phyloP scores from a whole-genome alignment of 2,888 invertebrate species.

The Ramazzottius varieornatus region DNA sequence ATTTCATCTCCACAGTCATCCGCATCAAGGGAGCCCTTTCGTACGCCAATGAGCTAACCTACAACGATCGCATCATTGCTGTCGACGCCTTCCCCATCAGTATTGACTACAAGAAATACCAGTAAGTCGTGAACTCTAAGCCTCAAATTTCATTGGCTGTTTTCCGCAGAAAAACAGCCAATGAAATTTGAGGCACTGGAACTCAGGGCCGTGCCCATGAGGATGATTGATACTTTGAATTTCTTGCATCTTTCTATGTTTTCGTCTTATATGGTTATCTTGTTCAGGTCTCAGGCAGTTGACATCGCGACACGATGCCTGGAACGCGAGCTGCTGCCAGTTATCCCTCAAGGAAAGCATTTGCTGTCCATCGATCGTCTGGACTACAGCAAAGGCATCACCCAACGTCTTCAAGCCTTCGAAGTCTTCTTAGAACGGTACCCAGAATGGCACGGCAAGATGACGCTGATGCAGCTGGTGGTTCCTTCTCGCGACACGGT shows the following conservation, averaged over 20 bases:
- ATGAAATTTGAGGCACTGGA: no score
- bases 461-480: slow-evolving; percentile 8
- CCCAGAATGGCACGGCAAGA: slow-evolving; percentile 9
- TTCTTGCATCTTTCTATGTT: no score
- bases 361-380: slow-evolving; percentile 10
- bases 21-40: no score
- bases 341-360: slow-evolving; percentile 5
- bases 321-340: background rate
- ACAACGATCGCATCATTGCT: slow-evolving; percentile 56
- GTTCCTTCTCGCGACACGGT: slow-evolving; percentile 51
- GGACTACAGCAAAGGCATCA: slow-evolving; percentile 11
- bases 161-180: background rate
- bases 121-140: no score
- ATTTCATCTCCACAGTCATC: slow-evolving; percentile 37
- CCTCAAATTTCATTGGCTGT: no score
- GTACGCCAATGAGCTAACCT: slow-evolving; percentile 40
- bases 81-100: slow-evolving; percentile 62
- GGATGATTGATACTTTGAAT: no score
- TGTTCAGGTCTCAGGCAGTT: no score
- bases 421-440: slow-evolving; percentile 14
- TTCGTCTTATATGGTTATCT: background rate
- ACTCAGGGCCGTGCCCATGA: no score
- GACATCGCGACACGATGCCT: no score
- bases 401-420: slow-evolving; percentile 9
- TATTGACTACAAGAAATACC: slow-evolving; percentile 54